phyloP scores from a whole-genome alignment of 2,888 invertebrate species.

The Noctua pronuba region DNA sequence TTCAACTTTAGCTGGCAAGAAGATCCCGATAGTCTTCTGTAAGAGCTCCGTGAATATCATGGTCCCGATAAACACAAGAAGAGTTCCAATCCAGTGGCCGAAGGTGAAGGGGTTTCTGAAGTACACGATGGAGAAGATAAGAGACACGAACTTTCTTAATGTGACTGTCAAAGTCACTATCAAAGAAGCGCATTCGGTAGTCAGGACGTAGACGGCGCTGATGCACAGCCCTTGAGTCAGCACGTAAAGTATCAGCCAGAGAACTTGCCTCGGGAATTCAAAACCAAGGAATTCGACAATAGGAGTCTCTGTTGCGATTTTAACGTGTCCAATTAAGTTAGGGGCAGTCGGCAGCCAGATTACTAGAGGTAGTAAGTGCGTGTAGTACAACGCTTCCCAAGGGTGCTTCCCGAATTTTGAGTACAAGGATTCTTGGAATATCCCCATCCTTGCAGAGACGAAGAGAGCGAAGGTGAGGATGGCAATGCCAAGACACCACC shows the following conservation, averaged over 20 bases:
- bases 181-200: conserved; percentile 97
- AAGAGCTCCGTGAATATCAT: conserved; percentile 96
- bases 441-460: conserved; percentile 98
- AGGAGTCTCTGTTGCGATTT: conserved; percentile 93
- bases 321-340: conserved; percentile 94
- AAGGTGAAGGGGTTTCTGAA: conserved; percentile 98
- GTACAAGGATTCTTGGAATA: conserved; percentile 97
- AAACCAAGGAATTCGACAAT: conserved; percentile 91
- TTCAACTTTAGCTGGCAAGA: conserved; percentile 77
- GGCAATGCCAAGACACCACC: conserved; percentile 93
- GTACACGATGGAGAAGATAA: conserved; percentile 98
- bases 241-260: conserved; percentile 95
- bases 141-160: conserved; percentile 97
- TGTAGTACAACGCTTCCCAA: conserved; percentile 96
- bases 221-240: conserved; percentile 98
- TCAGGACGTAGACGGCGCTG: conserved; percentile 97
- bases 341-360: conserved; percentile 95
- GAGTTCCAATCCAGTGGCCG: conserved; percentile 97
- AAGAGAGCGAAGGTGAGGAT: conserved; percentile 97
- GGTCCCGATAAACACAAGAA: conserved; percentile 97
- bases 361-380: conserved; percentile 97
- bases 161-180: conserved; percentile 99
- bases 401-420: conserved; percentile 97
- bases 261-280: conserved; percentile 92
- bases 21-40: conserved; percentile 85